Conservation (phyloP, 2,113 vertebrate genomes). For the Bufo gargarizans region DNA sequence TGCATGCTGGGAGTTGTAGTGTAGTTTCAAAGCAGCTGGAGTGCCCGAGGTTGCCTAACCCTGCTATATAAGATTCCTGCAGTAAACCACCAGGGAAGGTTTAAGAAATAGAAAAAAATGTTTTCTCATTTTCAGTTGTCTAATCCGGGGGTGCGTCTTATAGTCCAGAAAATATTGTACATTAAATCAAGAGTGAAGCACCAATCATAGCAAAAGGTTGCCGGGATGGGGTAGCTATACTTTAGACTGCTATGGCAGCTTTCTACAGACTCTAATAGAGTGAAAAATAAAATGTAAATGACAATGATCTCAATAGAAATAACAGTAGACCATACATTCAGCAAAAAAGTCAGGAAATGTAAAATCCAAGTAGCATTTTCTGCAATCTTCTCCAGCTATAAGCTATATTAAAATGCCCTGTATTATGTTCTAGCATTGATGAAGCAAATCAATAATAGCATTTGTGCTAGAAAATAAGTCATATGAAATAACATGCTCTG, state of each 20-base stretch:
- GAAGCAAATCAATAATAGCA: slow-evolving; percentile 36
- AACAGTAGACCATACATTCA: neutral
- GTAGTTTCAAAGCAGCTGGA: too few relatives aligned
- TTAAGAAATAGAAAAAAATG: too few relatives aligned
- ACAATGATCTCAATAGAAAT: neutral
- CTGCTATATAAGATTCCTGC: too few relatives aligned
- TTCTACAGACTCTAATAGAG: too few relatives aligned
- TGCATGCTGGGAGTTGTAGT: too few relatives aligned
- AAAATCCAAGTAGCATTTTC: neutral
- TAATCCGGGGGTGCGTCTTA: too few relatives aligned
- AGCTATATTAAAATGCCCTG: slow-evolving; percentile 27
- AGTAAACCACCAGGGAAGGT: too few relatives aligned
- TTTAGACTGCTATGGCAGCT: too few relatives aligned
- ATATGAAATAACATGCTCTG: slow-evolving; percentile 42
- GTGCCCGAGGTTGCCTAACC: too few relatives aligned
- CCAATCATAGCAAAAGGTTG: neutral
- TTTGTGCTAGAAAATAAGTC: slow-evolving; percentile 39
- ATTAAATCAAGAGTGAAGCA: neutral
- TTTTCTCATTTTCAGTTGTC: too few relatives aligned
- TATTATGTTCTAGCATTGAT: slow-evolving; percentile 15
- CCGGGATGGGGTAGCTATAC: neutral
- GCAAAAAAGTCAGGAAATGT: slow-evolving; percentile 15
- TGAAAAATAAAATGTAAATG: neutral
- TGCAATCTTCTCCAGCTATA: slow-evolving; percentile 12
- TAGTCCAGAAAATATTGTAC: neutral